Base-by-base conservation (phyloP, 2,888 invertebrate species). In the Protophormia terraenovae region DNA sequence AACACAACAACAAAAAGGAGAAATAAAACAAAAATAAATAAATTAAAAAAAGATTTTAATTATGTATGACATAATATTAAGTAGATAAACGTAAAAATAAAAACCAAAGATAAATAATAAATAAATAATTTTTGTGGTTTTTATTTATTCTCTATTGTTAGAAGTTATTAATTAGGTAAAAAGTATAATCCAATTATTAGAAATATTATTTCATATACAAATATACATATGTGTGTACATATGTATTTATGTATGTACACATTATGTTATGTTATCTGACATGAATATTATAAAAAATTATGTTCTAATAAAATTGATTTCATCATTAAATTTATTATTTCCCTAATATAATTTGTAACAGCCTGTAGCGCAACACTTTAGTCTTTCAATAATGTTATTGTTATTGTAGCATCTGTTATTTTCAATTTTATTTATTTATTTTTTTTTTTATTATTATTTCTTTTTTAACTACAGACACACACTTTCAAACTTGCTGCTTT, bases 41-140 rank as follows among this genome's bases (percentile, higher is more conserved):
- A 45, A 66, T 66, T 66, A 41, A 35, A 81, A 45, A 76, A 82
- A 66, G 85, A 85, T 85, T 85, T 85, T 85, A 85, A 85, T 85
- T 85, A 85, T 85, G 85, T 85, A 85, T 85, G 82, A 85, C 85
- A 85, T 85, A 85, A 85, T 79, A 71, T 82, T 85, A 85, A 85
- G 85, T 85, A 85, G 85, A 85, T 85, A 85, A 85, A 85, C 82
- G 85, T 85, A 85, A 85, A 83, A 82, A 83, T 12, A 58, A 81
- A 69, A 85, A 71, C 73, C 71, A 77, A 75, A 71, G 60, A 79
- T 35, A 75, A 82, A 84, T 60, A 72, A 80, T 50, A 80, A 79
- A 53, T 47, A 7, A 3, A 41, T 16, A 19, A 1, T 19, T 19
- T 6, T 47, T 8, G 10, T 3, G 38, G 27, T 69, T 53, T 16